Percentiles rank a stretch among this genome's conserved stretches.
phyloP scores from a whole-genome alignment of 1,140 invertebrate genomes.

The Alviniconcha marisindica region DNA sequence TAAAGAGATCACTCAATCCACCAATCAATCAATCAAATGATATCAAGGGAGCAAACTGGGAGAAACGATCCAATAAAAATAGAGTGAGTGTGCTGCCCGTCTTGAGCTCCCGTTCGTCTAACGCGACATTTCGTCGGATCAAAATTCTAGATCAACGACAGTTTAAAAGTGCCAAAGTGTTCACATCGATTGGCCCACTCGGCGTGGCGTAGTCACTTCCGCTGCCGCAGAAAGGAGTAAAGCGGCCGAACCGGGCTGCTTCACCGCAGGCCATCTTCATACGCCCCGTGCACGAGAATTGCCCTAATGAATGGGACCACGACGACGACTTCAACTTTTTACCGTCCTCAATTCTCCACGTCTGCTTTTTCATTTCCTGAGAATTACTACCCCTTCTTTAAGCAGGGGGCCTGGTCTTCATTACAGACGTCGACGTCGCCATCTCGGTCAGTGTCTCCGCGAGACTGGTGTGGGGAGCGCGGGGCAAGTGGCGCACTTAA shows the following conservation, averaged over 20 bases:
- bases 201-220: slow-evolving; percentile 16
- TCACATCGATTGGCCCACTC: neutral
- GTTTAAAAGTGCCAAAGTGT: neutral
- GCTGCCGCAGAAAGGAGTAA: neutral
- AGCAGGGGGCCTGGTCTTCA: neutral
- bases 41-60: no score
- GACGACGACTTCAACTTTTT: no score
- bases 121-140: no score
- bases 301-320: slow-evolving; percentile 22
- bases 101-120: no score
- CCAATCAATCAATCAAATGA: no score
- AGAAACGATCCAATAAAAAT: no score
- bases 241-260: neutral
- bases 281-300: neutral
- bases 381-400: slow-evolving; percentile 22
- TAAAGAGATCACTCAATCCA: no score
- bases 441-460: neutral
- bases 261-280: slow-evolving; percentile 22
- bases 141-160: no score
- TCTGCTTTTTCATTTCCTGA: slow-evolving; percentile 10
- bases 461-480: neutral
- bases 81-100: no score
- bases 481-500: slow-evolving; percentile 2
- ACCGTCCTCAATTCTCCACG: neutral
- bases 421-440: neutral